These are phyloP conservation scores for Pterostichus madidus DNA, from an alignment of 2,888 invertebrate species.

Conservation along the genomic window DNA sequence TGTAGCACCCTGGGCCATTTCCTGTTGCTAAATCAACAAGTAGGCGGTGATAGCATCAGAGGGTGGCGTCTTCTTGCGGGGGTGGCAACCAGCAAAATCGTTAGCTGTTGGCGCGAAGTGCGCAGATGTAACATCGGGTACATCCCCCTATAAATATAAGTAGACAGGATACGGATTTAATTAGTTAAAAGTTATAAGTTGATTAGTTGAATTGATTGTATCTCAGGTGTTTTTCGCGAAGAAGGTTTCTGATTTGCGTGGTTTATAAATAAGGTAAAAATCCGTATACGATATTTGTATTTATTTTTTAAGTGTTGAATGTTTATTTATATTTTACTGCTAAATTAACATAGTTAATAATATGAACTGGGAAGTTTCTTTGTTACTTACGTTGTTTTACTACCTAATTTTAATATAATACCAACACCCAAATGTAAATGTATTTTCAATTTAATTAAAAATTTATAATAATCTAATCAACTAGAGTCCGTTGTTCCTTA, in stretches of 20 bases:
- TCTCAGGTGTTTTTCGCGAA: not conserved
- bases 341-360: too few species aligned
- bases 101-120: not conserved
- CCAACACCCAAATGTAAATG: too few species aligned
- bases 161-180: not conserved
- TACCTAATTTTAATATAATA: too few species aligned
- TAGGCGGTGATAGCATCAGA: not conserved
- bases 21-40: slow-evolving; percentile 7
- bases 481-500: too few species aligned
- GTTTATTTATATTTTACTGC: too few species aligned
- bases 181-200: slow-evolving; percentile 4
- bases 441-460: too few species aligned
- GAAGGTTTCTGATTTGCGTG: not conserved
- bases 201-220: slow-evolving; percentile 3
- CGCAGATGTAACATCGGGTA: not conserved
- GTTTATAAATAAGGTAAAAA: not conserved
- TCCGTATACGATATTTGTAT: too few species aligned
- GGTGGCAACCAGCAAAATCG: not conserved
- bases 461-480: too few species aligned
- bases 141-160: not conserved
- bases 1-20: not conserved
- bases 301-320: too few species aligned
- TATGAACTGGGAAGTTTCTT: too few species aligned
- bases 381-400: too few species aligned
- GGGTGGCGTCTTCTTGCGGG: not conserved